A percentile compares a stretch with the other conserved stretches of the same genome.
These are phyloP conservation scores for Leguminivora glycinivorella DNA, from an alignment of 1,140 invertebrate genomes.

Conservation along the genomic window DNA sequence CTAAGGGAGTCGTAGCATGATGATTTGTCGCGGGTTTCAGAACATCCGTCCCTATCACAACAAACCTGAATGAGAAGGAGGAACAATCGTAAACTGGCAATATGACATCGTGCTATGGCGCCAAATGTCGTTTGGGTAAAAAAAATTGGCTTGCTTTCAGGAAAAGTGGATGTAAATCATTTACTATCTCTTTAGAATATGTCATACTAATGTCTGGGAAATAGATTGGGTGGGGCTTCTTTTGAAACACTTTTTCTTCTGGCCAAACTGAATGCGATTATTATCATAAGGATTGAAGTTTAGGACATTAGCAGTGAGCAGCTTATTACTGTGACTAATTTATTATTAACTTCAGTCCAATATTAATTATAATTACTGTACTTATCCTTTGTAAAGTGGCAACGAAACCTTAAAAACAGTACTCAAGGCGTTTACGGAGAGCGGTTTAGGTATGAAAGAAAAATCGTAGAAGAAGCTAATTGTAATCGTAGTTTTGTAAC, in stretches of 20 bases:
- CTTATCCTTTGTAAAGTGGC: too few relatives aligned
- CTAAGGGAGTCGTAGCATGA: conserved; percentile 46
- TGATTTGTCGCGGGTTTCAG: conserved; percentile 34
- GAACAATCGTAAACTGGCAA: not conserved
- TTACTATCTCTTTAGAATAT: conserved; percentile 43
- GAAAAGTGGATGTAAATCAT: conserved; percentile 42
- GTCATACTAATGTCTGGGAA: conserved; percentile 41
- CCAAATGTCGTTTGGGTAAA: conserved; percentile 45
- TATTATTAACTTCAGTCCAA: not conserved
- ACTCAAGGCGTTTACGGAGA: too few relatives aligned
- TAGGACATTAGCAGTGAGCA: not conserved
- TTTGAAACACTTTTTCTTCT: not conserved
- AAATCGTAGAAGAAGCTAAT: not conserved
- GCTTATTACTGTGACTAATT: not conserved
- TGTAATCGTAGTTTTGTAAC: not conserved
- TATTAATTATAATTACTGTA: too few relatives aligned
- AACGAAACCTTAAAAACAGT: too few relatives aligned
- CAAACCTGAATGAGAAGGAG: conserved; percentile 3
- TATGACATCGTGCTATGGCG: not conserved
- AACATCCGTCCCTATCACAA: conserved; percentile 16
- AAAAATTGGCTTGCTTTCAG: conserved; percentile 61
- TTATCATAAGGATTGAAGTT: not conserved
- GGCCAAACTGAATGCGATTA: not conserved
- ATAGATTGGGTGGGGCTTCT: conserved; percentile 40
- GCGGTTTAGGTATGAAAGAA: not conserved